phyloP scores from a whole-genome alignment of 2,888 invertebrate species.

The Drosophila anomelani region DNA sequence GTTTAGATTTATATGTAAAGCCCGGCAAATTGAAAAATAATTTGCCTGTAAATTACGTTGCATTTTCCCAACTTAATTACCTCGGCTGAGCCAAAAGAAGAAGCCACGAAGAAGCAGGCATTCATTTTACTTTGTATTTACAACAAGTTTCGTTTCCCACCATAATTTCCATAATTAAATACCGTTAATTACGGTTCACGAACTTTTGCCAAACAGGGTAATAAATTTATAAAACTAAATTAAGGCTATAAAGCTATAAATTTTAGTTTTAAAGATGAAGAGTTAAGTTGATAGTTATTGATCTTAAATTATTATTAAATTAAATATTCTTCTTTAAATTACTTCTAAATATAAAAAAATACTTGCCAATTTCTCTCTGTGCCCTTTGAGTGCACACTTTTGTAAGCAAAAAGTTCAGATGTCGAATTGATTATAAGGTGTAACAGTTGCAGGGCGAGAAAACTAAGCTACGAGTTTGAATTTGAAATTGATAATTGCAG shows the following conservation, averaged over 20 bases:
- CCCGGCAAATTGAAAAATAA: slow-evolving; percentile 74
- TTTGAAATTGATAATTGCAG: slow-evolving; percentile 45
- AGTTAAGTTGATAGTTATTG: too few relatives aligned
- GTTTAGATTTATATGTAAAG: slow-evolving; percentile 33
- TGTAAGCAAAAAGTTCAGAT: slow-evolving; percentile 62
- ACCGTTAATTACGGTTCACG: slow-evolving; percentile 66
- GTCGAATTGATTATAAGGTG: slow-evolving; percentile 69
- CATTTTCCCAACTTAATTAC: slow-evolving; percentile 77
- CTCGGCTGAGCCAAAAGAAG: slow-evolving; percentile 36
- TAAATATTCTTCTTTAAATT: too few relatives aligned
- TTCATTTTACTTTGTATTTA: slow-evolving; percentile 4
- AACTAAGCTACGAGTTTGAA: slow-evolving; percentile 10
- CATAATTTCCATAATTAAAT: slow-evolving; percentile 79
- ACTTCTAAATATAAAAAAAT: background rate
- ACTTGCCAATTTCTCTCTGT: background rate
- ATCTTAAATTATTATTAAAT: too few relatives aligned
- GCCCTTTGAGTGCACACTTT: background rate
- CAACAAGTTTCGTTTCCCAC: slow-evolving; percentile 56
- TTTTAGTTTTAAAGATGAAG: too few relatives aligned
- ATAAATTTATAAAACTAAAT: background rate
- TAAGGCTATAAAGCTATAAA: background rate
- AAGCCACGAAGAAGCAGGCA: slow-evolving; percentile 40
- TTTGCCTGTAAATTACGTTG: slow-evolving; percentile 75
- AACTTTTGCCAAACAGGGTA: slow-evolving; percentile 16
- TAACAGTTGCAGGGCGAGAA: slow-evolving; percentile 9